phyloP scores from a whole-genome alignment of 2,797 vertebrate species.

The Harpagifer antarcticus region DNA sequence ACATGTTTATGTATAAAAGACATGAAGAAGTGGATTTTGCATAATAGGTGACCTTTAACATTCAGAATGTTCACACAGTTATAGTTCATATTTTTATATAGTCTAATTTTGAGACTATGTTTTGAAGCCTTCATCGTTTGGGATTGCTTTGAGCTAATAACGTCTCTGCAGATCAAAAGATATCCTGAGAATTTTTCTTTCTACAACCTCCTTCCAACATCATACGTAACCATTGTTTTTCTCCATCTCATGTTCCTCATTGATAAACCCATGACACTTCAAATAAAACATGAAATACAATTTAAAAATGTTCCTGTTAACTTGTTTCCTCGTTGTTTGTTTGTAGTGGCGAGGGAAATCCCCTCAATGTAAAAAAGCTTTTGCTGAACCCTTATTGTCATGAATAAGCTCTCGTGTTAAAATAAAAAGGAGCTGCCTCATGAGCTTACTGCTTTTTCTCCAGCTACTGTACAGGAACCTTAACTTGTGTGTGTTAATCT shows the following conservation, averaged over 20 bases:
- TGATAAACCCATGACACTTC: not conserved
- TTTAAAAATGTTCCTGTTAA: not conserved
- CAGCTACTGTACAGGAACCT: too few relatives aligned
- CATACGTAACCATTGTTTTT: not conserved
- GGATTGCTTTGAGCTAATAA: too few relatives aligned
- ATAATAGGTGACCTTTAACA: too few relatives aligned
- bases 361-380: not conserved
- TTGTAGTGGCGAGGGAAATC: not conserved
- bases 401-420: not conserved
- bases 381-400: not conserved
- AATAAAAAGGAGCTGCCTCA: too few relatives aligned
- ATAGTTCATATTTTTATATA: too few relatives aligned
- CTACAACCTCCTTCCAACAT: not conserved
- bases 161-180: not conserved
- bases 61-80: too few relatives aligned
- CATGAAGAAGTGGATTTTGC: too few relatives aligned
- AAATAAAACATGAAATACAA: too few relatives aligned
- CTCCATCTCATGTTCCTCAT: not conserved
- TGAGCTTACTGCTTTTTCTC: too few relatives aligned
- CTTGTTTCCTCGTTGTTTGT: constrained; percentile 6
- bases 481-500: too few relatives aligned
- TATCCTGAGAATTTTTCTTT: not conserved
- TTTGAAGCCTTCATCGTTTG: too few relatives aligned
- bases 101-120: not conserved
- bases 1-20: too few relatives aligned